These are phyloP conservation scores for Endotricha flammealis DNA, from an alignment of 2,888 invertebrate genomes.

Conservation along the genomic window DNA sequence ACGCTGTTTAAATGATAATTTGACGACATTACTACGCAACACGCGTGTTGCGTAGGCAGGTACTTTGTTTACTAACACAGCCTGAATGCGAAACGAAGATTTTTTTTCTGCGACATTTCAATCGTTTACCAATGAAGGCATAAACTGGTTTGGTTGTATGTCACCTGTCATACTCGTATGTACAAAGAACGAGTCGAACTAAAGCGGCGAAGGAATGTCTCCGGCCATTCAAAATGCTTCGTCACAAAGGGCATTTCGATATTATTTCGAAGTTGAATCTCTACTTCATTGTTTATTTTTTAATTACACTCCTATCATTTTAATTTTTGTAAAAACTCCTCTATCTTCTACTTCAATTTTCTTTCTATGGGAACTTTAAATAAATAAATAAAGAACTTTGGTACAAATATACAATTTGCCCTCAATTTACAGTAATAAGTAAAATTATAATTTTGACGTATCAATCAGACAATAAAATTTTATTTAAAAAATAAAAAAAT, in stretches of 20 bases:
- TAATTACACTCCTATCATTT: too few species aligned
- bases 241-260: constrained; percentile 14
- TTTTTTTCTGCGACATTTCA: constrained; percentile 48
- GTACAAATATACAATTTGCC: too few species aligned
- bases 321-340: too few species aligned
- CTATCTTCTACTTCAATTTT: too few species aligned
- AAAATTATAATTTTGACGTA: too few species aligned
- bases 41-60: constrained; percentile 31
- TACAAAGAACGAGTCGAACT: constrained; percentile 36
- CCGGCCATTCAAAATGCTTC: constrained; percentile 10
- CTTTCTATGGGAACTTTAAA: too few species aligned
- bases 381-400: too few species aligned
- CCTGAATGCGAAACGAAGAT: constrained; percentile 42
- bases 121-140: constrained; percentile 49
- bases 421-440: too few species aligned
- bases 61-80: constrained; percentile 48
- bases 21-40: constrained; percentile 24
- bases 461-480: too few species aligned
- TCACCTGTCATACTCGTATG: constrained; percentile 52
- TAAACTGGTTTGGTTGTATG: constrained; percentile 49
- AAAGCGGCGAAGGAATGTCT: constrained; percentile 13
- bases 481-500: too few species aligned
- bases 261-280: constrained; percentile 14
- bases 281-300: too few species aligned
- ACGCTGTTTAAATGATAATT: constrained; percentile 36